Evolutionary conservation across 2,113 vertebrate species (phyloP).

Genomic region (Eulemur rufifrons): DNA sequence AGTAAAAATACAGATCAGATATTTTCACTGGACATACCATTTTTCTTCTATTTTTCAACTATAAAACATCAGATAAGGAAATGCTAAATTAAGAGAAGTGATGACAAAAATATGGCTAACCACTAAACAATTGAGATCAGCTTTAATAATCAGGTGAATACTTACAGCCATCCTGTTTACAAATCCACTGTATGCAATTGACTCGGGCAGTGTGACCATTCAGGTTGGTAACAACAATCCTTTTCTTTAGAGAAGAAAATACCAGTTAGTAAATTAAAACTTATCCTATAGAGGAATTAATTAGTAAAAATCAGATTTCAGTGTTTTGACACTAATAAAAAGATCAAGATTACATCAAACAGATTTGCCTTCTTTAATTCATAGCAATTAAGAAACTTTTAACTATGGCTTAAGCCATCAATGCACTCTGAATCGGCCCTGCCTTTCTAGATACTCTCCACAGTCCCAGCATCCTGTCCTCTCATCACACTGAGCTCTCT

Average conservation of each 20-base stretch:
- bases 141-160: constrained; percentile 51
- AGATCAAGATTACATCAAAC: neutral
- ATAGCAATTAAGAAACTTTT: neutral
- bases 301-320: constrained; percentile 26
- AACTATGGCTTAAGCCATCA: neutral
- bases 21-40: neutral
- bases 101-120: constrained; percentile 11
- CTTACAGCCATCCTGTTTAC: constrained; percentile 90
- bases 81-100: constrained; percentile 11
- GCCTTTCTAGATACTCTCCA: neutral
- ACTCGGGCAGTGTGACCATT: constrained; percentile 93
- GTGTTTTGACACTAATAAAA: constrained; percentile 9
- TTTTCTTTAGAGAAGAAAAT: constrained; percentile 80
- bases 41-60: neutral
- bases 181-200: constrained; percentile 93
- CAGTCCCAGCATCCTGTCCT: neutral
- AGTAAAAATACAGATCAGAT: neutral
- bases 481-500: neutral
- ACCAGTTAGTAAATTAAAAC: constrained; percentile 27
- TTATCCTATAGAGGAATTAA: neutral
- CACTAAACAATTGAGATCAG: neutral
- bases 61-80: neutral
- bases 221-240: constrained; percentile 82
- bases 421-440: neutral
- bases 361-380: neutral